Conservation (phyloP, 1,140 invertebrate genomes). For the Heliconius eleuchia region DNA sequence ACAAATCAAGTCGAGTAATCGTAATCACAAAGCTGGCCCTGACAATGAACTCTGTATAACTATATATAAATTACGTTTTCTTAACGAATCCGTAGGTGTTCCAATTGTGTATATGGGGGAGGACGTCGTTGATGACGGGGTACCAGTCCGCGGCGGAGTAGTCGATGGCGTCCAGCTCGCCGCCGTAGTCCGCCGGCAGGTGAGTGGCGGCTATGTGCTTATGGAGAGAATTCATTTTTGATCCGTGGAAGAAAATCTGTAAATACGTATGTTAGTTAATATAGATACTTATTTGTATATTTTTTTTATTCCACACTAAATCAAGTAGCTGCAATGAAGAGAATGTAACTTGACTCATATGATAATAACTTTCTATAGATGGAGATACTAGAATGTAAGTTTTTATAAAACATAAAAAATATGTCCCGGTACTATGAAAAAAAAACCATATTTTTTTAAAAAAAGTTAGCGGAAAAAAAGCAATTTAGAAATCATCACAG, state of each 20-base stretch:
- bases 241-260: slow-evolving; percentile 89
- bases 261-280: slow-evolving; percentile 39
- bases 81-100: slow-evolving; percentile 85
- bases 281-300: not conserved
- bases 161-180: slow-evolving; percentile 87
- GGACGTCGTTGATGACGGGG: slow-evolving; percentile 83
- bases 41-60: not conserved
- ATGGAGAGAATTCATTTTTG: slow-evolving; percentile 88
- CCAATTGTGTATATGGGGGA: slow-evolving; percentile 85
- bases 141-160: slow-evolving; percentile 89
- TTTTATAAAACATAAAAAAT: no score
- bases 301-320: no score
- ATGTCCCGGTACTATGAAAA: no score
- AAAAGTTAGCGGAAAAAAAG: no score
- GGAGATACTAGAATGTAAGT: no score
- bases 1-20: not conserved
- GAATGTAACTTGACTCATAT: no score
- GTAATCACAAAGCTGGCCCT: slow-evolving; percentile 3
- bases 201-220: slow-evolving; percentile 85
- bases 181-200: slow-evolving; percentile 89
- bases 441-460: no score
- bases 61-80: slow-evolving; percentile 52
- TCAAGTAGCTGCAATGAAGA: no score
- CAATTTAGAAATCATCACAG: no score
- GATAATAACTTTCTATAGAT: no score